phyloP scores from a whole-genome alignment of 2,797 vertebrate genomes.

The Bovichtus variegatus region DNA sequence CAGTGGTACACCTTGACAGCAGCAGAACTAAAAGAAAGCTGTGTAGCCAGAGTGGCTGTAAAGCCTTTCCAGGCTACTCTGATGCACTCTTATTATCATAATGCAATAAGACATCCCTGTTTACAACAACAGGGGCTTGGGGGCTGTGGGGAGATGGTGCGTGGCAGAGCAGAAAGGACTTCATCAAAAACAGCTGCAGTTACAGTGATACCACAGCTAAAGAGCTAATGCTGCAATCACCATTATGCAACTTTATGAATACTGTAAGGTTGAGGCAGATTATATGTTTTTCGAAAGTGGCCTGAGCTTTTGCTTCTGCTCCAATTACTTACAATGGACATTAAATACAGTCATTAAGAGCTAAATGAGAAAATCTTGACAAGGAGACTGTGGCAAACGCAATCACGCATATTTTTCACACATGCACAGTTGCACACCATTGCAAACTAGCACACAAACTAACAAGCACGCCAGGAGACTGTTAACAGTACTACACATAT shows the following conservation, averaged over 20 bases:
- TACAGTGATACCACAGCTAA: constrained; percentile 32
- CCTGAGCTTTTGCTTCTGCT: constrained; percentile 10
- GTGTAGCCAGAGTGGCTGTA: constrained; percentile 26
- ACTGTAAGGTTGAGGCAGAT: constrained; percentile 14
- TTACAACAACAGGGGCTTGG: constrained; percentile 63
- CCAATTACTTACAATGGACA: constrained; percentile 15
- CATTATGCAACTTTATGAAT: constrained; percentile 26
- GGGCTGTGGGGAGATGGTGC: constrained; percentile 44
- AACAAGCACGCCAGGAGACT: constrained; percentile 11
- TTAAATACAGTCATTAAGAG: constrained; percentile 26
- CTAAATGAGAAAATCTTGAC: constrained; percentile 8
- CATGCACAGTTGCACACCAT: constrained; percentile 27
- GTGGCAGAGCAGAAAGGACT: constrained; percentile 52
- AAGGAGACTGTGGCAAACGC: constrained; percentile 9
- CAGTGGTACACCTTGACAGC: constrained; percentile 33
- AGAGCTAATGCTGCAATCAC: constrained; percentile 27
- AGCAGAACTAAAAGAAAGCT: constrained; percentile 30
- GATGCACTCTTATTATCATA: constrained; percentile 63
- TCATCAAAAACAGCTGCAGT: constrained; percentile 55
- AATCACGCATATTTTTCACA: constrained; percentile 36
- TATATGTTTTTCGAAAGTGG: constrained; percentile 5
- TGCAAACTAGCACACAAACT: constrained; percentile 7
- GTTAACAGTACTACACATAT: constrained; percentile 34
- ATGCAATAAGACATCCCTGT: constrained; percentile 68
- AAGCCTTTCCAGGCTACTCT: constrained; percentile 50